A percentile compares a stretch with the other conserved stretches of the same genome.
phyloP scores from a whole-genome alignment of 2,113 vertebrate genomes.

The Dinomys branickii region DNA sequence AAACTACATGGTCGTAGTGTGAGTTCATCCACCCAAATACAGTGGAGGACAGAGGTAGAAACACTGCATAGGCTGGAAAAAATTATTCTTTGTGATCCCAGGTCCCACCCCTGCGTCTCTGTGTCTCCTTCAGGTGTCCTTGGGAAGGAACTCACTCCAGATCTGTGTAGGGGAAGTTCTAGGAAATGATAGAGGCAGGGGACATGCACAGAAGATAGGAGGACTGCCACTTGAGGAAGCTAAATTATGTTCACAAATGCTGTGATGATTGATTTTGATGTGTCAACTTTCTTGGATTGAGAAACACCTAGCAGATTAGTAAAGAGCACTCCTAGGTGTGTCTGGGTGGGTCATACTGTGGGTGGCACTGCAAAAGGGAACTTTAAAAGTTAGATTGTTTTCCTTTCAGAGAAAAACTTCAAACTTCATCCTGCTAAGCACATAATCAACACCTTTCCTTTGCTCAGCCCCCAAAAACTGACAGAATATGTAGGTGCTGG shows the following conservation, averaged over 20 bases:
- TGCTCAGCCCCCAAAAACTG: background rate
- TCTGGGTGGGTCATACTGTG: background rate
- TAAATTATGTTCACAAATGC: background rate
- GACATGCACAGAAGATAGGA: background rate
- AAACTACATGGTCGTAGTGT: no score
- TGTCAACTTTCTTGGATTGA: background rate
- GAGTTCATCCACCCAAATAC: fast-evolving
- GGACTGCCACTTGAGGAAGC: background rate
- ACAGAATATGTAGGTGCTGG: background rate
- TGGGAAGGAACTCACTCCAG: background rate
- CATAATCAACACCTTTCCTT: background rate
- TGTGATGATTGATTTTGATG: background rate
- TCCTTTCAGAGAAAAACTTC: background rate
- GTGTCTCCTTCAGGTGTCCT: no score
- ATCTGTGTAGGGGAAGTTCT: fast-evolving
- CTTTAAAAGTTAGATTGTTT: background rate
- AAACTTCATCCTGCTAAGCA: background rate
- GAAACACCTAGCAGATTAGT: background rate
- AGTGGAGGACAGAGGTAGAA: no score
- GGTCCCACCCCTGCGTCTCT: no score
- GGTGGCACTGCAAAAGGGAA: background rate
- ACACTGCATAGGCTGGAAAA: background rate
- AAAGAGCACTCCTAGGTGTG: background rate
- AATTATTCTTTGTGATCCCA: no score
- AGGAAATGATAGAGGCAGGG: no score